Conservation (phyloP, 1,140 invertebrate species). For the Rhizoglyphus robini region DNA sequence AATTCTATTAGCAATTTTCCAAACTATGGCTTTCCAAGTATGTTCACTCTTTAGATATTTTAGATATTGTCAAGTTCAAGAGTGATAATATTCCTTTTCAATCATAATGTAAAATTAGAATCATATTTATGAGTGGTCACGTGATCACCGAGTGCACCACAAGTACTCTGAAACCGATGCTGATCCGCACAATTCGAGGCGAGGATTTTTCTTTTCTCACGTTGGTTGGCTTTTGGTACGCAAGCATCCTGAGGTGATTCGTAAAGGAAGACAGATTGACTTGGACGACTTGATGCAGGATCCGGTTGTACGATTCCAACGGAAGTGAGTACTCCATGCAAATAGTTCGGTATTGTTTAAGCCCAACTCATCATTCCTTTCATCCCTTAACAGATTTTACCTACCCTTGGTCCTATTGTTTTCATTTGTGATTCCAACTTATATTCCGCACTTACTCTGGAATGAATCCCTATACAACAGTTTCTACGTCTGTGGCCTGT, state of each 20-base stretch:
- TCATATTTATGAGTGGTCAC: conserved; percentile 74
- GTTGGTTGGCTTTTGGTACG: conserved; percentile 80
- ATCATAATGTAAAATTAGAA: conserved; percentile 62
- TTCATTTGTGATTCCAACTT: conserved; percentile 72
- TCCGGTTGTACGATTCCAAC: conserved; percentile 70
- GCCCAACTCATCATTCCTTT: no score
- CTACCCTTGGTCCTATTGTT: conserved; percentile 57
- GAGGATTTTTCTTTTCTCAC: conserved; percentile 92
- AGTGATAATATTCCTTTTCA: no score
- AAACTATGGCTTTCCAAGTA: conserved; percentile 26
- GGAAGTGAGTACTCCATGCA: conserved; percentile 44
- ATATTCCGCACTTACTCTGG: conserved; percentile 69
- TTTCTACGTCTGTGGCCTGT: conserved; percentile 64
- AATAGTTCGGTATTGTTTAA: no score
- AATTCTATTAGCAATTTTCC: conserved; percentile 53
- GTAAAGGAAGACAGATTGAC: conserved; percentile 73
- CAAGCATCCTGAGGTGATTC: conserved; percentile 78
- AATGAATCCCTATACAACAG: conserved; percentile 60
- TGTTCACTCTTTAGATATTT: background rate
- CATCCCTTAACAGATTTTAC: conserved; percentile 48
- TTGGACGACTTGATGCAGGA: conserved; percentile 72
- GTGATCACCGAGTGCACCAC: conserved; percentile 91
- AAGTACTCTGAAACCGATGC: conserved; percentile 92
- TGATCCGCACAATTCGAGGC: conserved; percentile 83
- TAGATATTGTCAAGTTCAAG: background rate